Evolutionary conservation across 2,888 invertebrate genomes (phyloP), one percentile per base, ranked within the genome.

Genomic region (Branchipolynoe longqiensis): DNA sequence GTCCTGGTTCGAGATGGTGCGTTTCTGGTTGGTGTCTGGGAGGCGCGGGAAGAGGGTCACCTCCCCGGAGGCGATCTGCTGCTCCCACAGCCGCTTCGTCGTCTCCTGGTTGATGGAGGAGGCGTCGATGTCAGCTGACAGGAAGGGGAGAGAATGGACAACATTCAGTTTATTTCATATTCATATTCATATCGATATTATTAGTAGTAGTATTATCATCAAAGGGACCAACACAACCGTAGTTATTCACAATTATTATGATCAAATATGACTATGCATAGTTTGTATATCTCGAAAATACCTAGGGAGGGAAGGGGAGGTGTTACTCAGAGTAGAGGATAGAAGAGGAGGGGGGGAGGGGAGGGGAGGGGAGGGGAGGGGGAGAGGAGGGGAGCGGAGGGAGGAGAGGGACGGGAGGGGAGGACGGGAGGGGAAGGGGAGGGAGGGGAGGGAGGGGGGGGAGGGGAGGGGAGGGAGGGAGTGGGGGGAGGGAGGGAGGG

Each of bases 21-120:
- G 22, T 28, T 78, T 84, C 28, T 33, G 40, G 54, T 38, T 73
- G 31, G 58, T 48, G 31, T 84, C 84, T 0, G 84, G 84, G 38
- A 40, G 64, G 22, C 74, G 64, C 38, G 86, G 86, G 40, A 86
- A 86, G 8, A 86, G 58, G 25, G 40, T 48, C 22, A 83, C 69
- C 22, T 86, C 84, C n/a, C 83, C 73, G 4, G 83, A 41, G 12
- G 86, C 83, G 31, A 86, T 36, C 48, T 86, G 56, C 59, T 74
- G 33, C 56, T 86, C 86, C 86, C 86, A 86, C 22, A 83, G 83
- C 36, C 78, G 12, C 41, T 83, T 86, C 18, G 84, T 86, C n/a
- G 33, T 40, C 33, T 83, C 41, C 78, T 86, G 83, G 59, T 86
- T 84, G 22, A 86, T 74, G 31, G 86, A 86, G 1, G 83, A 38